A percentile compares a stretch with the other conserved stretches of the same genome.
Evolutionary conservation across 2,888 invertebrate species (phyloP).

Genomic region (Liopterus haemorrhoidalis): DNA sequence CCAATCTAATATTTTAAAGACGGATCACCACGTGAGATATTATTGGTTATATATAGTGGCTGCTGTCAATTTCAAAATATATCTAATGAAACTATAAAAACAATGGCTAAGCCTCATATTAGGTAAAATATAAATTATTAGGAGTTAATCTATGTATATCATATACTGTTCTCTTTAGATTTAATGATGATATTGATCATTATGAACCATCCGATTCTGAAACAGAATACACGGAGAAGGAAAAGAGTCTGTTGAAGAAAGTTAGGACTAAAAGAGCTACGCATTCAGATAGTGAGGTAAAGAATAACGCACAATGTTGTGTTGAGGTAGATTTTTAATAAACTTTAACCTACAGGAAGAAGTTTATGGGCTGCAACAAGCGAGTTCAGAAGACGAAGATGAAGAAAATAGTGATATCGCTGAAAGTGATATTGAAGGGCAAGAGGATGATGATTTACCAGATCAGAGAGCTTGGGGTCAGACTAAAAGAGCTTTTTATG

Average conservation of each 20-base stretch:
- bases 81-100: no score
- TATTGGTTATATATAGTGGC: no score
- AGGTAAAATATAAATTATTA: not conserved
- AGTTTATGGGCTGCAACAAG: slow-evolving; percentile 56
- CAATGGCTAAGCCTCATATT: slow-evolving; percentile 2
- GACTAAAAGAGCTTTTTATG: slow-evolving; percentile 71
- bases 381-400: slow-evolving; percentile 46
- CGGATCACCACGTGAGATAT: no score
- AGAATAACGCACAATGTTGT: slow-evolving; percentile 3
- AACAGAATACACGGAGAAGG: slow-evolving; percentile 62
- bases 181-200: slow-evolving; percentile 42
- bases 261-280: slow-evolving; percentile 51
- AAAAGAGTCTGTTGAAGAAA: slow-evolving; percentile 57
- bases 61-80: no score
- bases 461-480: slow-evolving; percentile 85
- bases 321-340: slow-evolving; percentile 4
- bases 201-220: slow-evolving; percentile 67
- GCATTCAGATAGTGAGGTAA: slow-evolving; percentile 48
- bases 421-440: slow-evolving; percentile 72
- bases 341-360: slow-evolving; percentile 47
- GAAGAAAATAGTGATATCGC: slow-evolving; percentile 52
- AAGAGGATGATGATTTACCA: slow-evolving; percentile 65
- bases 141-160: not conserved
- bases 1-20: no score
- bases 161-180: slow-evolving; percentile 5